Evolutionary conservation across 2,797 vertebrate genomes (phyloP), one percentile per base, ranked within the genome.

Genomic region (Poecilia picta): DNA sequence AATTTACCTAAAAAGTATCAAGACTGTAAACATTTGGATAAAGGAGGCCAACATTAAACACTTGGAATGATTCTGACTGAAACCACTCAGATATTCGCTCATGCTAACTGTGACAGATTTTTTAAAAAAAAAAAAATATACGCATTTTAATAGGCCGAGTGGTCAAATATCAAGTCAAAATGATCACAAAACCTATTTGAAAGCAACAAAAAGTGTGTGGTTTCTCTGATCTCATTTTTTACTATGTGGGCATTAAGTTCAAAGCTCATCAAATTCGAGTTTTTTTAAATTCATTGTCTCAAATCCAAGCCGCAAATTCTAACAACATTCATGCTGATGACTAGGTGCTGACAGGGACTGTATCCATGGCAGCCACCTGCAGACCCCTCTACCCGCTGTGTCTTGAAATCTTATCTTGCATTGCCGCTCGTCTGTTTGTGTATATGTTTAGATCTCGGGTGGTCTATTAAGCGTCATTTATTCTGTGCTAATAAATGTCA

Each of bases 401-500:
- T 25, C 68, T 41, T 45, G 8, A 74, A 72, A 75, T 15, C 51
- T 75, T 6, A 53, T 20, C 39, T n/a, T 64, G 10, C 5, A 45
- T 11, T 43, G 36, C 25, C 1, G 28, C 25, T 53, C 57, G 13
- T 11, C 51, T 74, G 71, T 39, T 6, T 64, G 73, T 76, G 79
- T 39, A 43, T 73, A 49, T 62, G 71, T 85, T 76, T 75, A 74
- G 18, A 1, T 55, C 53, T 33, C 73, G 68, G 74, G 84, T 75
- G 84, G 78, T 80, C 62, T 72, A 62, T 59, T 81, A 68, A 78
- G 75, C 31, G 46, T 75, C 53, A 81, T 82, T 80, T 72, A 86
- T 80, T 84, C 81, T 83, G 8, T 76, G 49, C 79, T 81, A 78
- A 77, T 76, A 85, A 87, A 81, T 83, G 81, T 84, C 79, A 87